Percentiles rank a stretch among this genome's conserved stretches.
Evolutionary conservation across 1,140 invertebrate species (phyloP).

Genomic region (Penaeus chinensis): DNA sequence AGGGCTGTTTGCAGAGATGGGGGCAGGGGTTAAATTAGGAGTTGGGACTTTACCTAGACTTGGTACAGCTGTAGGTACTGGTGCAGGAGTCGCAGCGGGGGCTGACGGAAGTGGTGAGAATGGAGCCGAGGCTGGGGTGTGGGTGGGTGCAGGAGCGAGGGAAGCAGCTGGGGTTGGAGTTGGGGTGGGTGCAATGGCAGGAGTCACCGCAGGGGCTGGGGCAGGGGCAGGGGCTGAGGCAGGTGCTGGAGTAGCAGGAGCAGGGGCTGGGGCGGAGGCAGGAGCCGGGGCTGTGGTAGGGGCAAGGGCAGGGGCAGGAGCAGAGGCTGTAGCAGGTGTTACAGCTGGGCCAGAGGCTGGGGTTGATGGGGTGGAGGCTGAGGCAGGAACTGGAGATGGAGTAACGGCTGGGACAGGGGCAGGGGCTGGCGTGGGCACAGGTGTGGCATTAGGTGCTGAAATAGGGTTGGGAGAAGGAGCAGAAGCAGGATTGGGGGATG

Average conservation of each 20-base stretch:
- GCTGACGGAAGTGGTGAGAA: slow-evolving; percentile 11
- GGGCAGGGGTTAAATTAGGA: slow-evolving; percentile 37
- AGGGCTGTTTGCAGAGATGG: neutral
- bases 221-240: slow-evolving; percentile 14
- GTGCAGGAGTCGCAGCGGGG: slow-evolving; percentile 4
- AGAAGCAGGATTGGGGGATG: slow-evolving; percentile 15
- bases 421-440: neutral
- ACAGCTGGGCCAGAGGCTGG: slow-evolving; percentile 9
- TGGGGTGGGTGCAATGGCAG: slow-evolving; percentile 10
- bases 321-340: slow-evolving; percentile 12
- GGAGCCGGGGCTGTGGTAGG: slow-evolving; percentile 33
- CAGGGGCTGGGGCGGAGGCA: slow-evolving; percentile 23
- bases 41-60: slow-evolving; percentile 46
- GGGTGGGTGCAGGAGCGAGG: slow-evolving; percentile 23
- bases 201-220: neutral
- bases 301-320: slow-evolving; percentile 30
- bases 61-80: slow-evolving; percentile 31
- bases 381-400: slow-evolving; percentile 12
- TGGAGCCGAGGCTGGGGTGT: slow-evolving; percentile 24
- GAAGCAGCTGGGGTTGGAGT: neutral
- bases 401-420: slow-evolving; percentile 13
- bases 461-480: slow-evolving; percentile 11
- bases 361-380: neutral
- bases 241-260: neutral
- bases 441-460: slow-evolving; percentile 3